Base-by-base conservation (phyloP, 23 tunicate genomes). In the Clavelina lepadiformis region DNA sequence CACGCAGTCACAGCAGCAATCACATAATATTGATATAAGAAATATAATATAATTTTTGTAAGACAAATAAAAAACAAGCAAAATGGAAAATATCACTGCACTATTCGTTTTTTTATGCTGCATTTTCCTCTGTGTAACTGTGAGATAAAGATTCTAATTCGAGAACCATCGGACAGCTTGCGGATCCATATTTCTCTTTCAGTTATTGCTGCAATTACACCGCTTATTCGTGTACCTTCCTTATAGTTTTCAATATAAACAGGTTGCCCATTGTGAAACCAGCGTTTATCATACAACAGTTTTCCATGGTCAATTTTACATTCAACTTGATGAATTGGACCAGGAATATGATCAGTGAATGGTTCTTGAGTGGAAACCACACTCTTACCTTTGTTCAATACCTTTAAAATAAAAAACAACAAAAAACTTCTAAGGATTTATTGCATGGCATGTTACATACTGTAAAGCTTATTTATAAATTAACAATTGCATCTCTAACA, bases 251-350 rank as follows among this genome's bases (percentile, higher is more conserved):
- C 78, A 5, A 79, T 29, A 31, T 65, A 78, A 1, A 87, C 73
- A 2, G 86, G 86, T 27, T 87, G 96, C 38, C 96, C 85, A n/a
- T 70, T 58, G 60, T 87, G 96, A 51, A 32, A 87, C 96, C 96
- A 87, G 29, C 65, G 84, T 65, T 74, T 73, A 35, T 87, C 96
- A 66, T 71, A 87, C 15, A 64, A 68, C 45, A 87, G 35, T 50
- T 79, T 79, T 20, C 96, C 96, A 21, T 73, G 76, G 5, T 87
- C 87, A 33, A 87, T 47, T 38, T 82, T 56, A 33, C 88, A 73
- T 30, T 87, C 96, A 6, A 69, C 79, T 6, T 63, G 73, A 35
- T 61, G 83, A 21, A 21, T 46, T n/a, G 72, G 72, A 5, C 30
- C 24, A 28, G 2, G 18, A n/a, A 5, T 23, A 7, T 53, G 19